Conservation (phyloP, 2,888 invertebrate genomes). For the Acleris sparsana region DNA sequence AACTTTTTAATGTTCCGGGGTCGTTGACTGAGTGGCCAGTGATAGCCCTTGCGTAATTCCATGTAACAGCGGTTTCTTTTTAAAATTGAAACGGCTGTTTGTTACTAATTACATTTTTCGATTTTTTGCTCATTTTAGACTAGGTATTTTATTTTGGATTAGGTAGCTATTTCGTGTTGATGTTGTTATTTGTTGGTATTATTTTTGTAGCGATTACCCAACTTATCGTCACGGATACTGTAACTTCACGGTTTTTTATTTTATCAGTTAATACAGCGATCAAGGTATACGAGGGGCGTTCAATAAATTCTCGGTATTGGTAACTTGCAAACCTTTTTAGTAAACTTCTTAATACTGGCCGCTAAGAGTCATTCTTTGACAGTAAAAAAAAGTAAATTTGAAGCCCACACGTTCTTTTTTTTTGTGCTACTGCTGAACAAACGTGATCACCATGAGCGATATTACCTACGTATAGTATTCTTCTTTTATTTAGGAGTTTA, state of each 20-base stretch:
- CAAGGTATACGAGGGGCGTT: too few species aligned
- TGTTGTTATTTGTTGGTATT: neutral
- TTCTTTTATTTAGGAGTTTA: too few species aligned
- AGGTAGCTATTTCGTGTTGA: conserved; percentile 9
- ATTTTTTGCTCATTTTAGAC: conserved; percentile 8
- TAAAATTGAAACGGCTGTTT: conserved; percentile 32
- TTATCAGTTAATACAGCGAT: neutral
- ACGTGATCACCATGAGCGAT: too few species aligned
- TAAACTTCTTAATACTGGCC: too few species aligned
- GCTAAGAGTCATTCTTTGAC: too few species aligned
- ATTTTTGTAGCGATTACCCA: conserved; percentile 3
- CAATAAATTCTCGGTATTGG: too few species aligned
- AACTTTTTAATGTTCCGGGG: conserved; percentile 78
- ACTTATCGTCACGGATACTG: too few species aligned
- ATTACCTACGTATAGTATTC: too few species aligned
- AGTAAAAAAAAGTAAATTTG: too few species aligned
- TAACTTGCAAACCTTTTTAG: too few species aligned
- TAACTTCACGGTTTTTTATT: neutral
- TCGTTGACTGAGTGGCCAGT: conserved; percentile 73
- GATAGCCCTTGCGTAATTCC: conserved; percentile 58
- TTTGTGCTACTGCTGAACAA: too few species aligned
- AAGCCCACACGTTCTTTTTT: too few species aligned
- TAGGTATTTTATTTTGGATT: conserved; percentile 24
- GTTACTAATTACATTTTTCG: conserved; percentile 21
- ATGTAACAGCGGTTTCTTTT: conserved; percentile 35